Conservation (phyloP, 2,113 vertebrate genomes). For the Ammospiza caudacuta region DNA sequence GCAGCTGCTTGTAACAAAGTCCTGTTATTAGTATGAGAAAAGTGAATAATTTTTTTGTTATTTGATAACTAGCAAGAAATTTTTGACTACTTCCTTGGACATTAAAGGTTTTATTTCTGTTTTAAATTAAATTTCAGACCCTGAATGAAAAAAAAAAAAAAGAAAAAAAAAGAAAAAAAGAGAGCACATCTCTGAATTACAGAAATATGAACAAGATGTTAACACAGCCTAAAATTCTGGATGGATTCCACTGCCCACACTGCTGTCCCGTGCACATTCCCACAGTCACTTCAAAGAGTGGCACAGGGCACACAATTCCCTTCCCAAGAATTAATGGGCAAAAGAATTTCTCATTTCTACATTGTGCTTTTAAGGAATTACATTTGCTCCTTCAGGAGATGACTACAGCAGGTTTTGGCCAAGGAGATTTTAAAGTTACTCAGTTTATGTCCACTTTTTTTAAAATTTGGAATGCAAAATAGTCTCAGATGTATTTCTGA, state of each 20-base stretch:
- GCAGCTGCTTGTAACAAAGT: neutral
- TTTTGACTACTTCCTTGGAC: neutral
- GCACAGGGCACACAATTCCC: neutral
- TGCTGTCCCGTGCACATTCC: neutral
- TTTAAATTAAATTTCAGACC: neutral
- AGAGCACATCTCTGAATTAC: neutral
- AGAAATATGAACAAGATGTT: neutral
- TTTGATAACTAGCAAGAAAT: neutral
- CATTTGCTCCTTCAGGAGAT: neutral
- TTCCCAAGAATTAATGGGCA: neutral
- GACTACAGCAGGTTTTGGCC: neutral
- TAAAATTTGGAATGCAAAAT: neutral
- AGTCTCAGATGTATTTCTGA: neutral
- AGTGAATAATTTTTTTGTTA: neutral
- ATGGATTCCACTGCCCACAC: neutral
- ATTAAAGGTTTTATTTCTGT: neutral
- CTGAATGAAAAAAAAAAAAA: neutral
- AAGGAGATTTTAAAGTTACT: neutral
- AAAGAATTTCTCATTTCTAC: neutral
- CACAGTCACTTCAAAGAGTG: neutral
- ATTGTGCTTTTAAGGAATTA: neutral
- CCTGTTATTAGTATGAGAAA: neutral
- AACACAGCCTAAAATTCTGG: neutral
- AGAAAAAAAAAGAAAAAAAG: rapidly evolving
- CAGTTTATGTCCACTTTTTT: neutral